phyloP scores from a whole-genome alignment of 2,113 vertebrate genomes.

The Melanostigma gelatinosum region DNA sequence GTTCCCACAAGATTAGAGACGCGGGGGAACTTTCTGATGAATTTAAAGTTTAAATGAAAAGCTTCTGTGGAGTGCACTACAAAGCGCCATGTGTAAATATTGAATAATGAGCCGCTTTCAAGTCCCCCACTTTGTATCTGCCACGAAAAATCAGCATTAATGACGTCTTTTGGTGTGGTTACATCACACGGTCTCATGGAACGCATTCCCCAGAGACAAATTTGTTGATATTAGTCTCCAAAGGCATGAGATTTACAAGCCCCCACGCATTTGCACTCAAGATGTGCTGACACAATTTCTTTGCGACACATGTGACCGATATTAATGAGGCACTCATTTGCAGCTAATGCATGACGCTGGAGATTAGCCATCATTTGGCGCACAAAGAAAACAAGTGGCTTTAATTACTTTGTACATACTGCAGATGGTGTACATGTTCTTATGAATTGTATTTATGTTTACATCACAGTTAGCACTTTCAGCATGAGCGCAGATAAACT shows the following conservation, averaged over 20 bases:
- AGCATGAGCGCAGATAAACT: not conserved
- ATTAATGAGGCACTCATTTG: slow-evolving; percentile 60
- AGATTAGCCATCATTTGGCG: slow-evolving; percentile 51
- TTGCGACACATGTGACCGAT: slow-evolving; percentile 65
- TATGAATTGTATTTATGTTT: slow-evolving; percentile 9
- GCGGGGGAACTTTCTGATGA: slow-evolving; percentile 60
- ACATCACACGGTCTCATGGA: slow-evolving; percentile 74
- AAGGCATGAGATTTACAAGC: slow-evolving; percentile 71
- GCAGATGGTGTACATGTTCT: slow-evolving; percentile 30
- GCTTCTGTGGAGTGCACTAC: slow-evolving; percentile 78
- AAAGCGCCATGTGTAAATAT: slow-evolving; percentile 81
- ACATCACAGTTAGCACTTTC: slow-evolving; percentile 11
- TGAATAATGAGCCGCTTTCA: slow-evolving; percentile 82
- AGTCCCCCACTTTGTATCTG: slow-evolving; percentile 74
- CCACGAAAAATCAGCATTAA: slow-evolving; percentile 69
- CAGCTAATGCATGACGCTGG: slow-evolving; percentile 19
- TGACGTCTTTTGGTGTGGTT: slow-evolving; percentile 82
- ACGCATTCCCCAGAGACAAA: slow-evolving; percentile 71
- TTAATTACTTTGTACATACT: not conserved
- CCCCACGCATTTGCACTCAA: slow-evolving; percentile 73
- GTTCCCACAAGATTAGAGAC: slow-evolving; percentile 77
- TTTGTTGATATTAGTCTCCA: slow-evolving; percentile 79
- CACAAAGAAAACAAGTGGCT: not conserved
- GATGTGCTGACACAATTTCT: slow-evolving; percentile 72
- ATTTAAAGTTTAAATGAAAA: slow-evolving; percentile 81